Conservation (phyloP, 2,888 invertebrate genomes). For the Orthonychiurus folsomi region DNA sequence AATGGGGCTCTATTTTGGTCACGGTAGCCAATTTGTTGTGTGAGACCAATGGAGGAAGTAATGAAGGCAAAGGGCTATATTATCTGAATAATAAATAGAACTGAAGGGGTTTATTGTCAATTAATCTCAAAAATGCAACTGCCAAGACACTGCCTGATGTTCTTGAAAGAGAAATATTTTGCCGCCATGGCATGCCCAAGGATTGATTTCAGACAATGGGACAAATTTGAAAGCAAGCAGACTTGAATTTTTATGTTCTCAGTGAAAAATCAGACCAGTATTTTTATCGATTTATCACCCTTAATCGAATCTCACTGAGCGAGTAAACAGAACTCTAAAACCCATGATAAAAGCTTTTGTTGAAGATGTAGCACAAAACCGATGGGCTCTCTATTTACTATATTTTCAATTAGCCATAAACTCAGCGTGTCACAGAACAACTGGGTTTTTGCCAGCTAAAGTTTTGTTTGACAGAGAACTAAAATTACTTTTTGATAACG, state of each 20-base stretch:
- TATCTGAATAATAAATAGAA: no score
- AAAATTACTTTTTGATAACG: neutral
- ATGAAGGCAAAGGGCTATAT: no score
- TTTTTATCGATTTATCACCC: neutral
- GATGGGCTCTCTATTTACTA: neutral
- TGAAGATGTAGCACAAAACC: neutral
- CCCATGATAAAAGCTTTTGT: neutral
- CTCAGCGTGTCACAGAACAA: neutral
- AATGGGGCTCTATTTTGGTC: no score
- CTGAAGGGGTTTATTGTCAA: no score
- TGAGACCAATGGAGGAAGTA: no score
- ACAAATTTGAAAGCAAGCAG: neutral
- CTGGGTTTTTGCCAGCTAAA: neutral
- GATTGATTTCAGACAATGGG: neutral
- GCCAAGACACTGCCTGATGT: neutral
- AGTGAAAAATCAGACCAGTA: neutral
- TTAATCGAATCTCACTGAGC: neutral
- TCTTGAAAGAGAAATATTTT: neutral
- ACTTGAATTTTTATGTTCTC: neutral
- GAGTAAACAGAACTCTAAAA: neutral
- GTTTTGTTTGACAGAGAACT: neutral
- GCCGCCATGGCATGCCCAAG: neutral
- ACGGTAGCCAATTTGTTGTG: no score
- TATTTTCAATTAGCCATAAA: neutral
- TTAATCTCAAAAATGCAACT: no score